phyloP scores from a whole-genome alignment of 2,113 vertebrate species.

The Myotis lucifugus region DNA sequence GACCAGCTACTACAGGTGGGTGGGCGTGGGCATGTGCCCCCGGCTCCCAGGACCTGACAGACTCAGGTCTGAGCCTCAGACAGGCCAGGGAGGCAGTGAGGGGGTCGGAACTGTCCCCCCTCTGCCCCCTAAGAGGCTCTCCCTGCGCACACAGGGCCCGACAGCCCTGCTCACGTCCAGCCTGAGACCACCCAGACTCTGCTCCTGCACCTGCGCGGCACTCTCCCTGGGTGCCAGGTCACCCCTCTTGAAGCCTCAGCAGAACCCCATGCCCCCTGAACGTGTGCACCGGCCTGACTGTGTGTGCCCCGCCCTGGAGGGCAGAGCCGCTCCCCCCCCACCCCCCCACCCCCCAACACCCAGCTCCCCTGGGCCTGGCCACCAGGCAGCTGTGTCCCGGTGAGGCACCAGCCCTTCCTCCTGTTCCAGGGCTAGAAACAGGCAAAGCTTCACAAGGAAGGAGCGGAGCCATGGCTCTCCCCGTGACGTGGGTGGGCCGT shows the following conservation, averaged over 20 bases:
- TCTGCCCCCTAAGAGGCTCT: neutral
- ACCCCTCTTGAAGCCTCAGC: neutral
- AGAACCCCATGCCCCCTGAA: neutral
- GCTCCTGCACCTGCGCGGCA: neutral
- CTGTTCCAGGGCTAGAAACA: neutral
- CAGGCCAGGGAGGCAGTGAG: neutral
- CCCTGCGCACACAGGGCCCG: too few relatives aligned
- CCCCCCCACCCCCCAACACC: neutral
- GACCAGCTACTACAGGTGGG: neutral
- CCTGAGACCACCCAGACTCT: neutral
- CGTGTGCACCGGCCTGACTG: neutral
- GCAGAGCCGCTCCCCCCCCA: too few relatives aligned
- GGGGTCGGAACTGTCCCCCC: too few relatives aligned
- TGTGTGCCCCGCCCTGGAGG: neutral
- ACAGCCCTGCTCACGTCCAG: neutral
- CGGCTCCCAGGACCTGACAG: neutral
- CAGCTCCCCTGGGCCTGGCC: neutral
- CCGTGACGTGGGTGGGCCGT: neutral
- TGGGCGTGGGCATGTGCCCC: neutral
- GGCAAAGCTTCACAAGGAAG: neutral
- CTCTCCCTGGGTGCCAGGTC: neutral
- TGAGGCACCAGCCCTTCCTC: neutral
- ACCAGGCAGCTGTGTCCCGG: neutral
- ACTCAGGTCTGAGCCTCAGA: neutral
- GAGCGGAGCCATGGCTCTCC: neutral